phyloP scores from a whole-genome alignment of 2,113 vertebrate species.

The Pristiophorus japonicus region DNA sequence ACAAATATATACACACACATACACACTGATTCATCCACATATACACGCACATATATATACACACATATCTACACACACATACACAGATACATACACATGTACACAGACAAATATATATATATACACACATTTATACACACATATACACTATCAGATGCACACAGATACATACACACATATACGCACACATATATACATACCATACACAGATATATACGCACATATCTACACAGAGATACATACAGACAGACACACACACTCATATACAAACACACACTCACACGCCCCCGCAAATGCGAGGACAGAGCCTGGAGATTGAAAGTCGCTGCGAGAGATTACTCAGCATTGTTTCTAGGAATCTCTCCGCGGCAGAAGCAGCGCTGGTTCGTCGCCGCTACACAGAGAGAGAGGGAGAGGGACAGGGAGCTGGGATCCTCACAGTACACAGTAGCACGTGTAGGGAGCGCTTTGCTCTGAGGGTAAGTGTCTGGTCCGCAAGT shows the following conservation, averaged over 20 bases:
- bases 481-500: neutral
- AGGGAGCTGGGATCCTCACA: neutral
- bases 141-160: no score
- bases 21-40: no score
- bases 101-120: no score
- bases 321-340: no score
- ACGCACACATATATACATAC: neutral
- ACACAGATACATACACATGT: neutral
- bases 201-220: neutral
- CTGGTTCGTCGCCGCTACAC: neutral
- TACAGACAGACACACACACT: neutral
- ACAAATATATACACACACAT: neutral
- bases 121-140: no score
- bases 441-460: neutral
- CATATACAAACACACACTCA: neutral
- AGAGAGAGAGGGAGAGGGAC: neutral
- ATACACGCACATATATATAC: neutral
- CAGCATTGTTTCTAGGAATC: neutral
- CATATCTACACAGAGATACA: neutral
- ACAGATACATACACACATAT: no score
- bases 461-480: neutral
- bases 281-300: no score
- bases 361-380: no score
- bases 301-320: neutral
- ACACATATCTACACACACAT: neutral